A percentile compares a stretch with the other conserved stretches of the same genome.
These are phyloP conservation scores for Carapus acus DNA, from an alignment of 2,797 vertebrate species.

Conservation along the genomic window DNA sequence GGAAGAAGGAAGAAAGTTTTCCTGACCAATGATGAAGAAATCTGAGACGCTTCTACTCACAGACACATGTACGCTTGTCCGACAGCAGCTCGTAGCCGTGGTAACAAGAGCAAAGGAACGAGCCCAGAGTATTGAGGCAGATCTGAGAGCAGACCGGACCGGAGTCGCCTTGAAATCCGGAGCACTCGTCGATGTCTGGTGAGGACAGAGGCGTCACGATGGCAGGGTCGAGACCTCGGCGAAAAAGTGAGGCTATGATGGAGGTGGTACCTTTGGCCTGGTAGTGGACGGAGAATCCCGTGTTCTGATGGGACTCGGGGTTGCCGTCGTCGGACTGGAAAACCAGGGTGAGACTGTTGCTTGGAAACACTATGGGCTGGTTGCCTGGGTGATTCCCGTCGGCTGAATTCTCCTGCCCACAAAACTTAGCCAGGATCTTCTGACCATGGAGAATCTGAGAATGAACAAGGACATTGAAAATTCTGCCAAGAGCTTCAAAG, in stretches of 20 bases:
- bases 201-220: not conserved
- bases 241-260: not conserved
- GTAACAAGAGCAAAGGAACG: constrained; percentile 71
- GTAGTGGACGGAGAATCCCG: constrained; percentile 68
- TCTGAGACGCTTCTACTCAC: constrained; percentile 49
- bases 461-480: no score
- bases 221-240: not conserved
- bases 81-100: constrained; percentile 67
- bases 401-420: constrained; percentile 65
- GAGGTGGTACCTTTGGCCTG: constrained; percentile 63
- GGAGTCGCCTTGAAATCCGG: constrained; percentile 42
- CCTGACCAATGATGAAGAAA: no score
- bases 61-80: constrained; percentile 65
- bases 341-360: constrained; percentile 64
- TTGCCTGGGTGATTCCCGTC: constrained; percentile 64
- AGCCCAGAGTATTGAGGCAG: constrained; percentile 74
- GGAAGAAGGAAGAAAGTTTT: no score
- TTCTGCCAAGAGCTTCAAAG: no score
- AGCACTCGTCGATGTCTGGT: constrained; percentile 74
- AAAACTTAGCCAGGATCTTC: constrained; percentile 69
- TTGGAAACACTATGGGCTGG: constrained; percentile 64
- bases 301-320: constrained; percentile 51
- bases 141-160: constrained; percentile 67
- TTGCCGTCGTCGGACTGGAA: constrained; percentile 62
- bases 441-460: constrained; percentile 60